Percentiles rank a stretch among this genome's conserved stretches.
phyloP scores from a whole-genome alignment of 2,888 invertebrate genomes.

The Caenorhabditis becei region DNA sequence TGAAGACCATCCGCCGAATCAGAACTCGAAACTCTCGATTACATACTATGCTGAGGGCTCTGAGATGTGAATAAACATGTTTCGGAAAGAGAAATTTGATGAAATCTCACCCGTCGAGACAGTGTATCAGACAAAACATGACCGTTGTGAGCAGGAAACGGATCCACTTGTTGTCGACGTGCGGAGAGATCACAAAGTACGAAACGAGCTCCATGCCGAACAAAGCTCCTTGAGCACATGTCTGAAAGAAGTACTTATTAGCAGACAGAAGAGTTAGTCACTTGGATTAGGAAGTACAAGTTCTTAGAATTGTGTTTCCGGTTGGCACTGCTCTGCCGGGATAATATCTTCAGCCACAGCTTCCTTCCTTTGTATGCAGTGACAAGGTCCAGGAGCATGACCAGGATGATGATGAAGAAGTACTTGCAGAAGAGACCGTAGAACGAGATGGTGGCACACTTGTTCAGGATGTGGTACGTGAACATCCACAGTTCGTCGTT shows the following conservation, averaged over 20 bases:
- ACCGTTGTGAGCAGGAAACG: constrained; percentile 33
- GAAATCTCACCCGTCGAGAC: constrained; percentile 39
- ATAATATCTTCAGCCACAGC: constrained; percentile 18
- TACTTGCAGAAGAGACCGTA: constrained; percentile 46
- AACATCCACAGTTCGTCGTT: constrained; percentile 29
- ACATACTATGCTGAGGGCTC: constrained; percentile 37
- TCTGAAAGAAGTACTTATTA: constrained; percentile 18
- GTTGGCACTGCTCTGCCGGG: constrained; percentile 2
- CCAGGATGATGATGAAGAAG: constrained; percentile 20
- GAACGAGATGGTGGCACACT: constrained; percentile 35
- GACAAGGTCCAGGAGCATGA: constrained; percentile 24
- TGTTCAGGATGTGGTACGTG: constrained; percentile 25
- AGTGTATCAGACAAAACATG: constrained; percentile 24
- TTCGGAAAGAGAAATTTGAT: neutral
- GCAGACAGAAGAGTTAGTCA: neutral
- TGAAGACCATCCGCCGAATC: no score
- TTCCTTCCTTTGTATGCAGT: constrained; percentile 20
- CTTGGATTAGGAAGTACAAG: constrained; percentile 34
- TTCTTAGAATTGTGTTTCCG: constrained; percentile 21
- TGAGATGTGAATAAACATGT: constrained; percentile 14
- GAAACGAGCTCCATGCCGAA: constrained; percentile 33
- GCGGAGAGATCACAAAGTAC: constrained; percentile 36
- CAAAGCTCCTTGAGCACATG: constrained; percentile 33
- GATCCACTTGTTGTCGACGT: constrained; percentile 24
- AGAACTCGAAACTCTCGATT: constrained; percentile 24